Percentiles rank a stretch among this genome's conserved stretches.
Conservation (phyloP, 2,888 invertebrate species). For the Xylophagus ater region DNA sequence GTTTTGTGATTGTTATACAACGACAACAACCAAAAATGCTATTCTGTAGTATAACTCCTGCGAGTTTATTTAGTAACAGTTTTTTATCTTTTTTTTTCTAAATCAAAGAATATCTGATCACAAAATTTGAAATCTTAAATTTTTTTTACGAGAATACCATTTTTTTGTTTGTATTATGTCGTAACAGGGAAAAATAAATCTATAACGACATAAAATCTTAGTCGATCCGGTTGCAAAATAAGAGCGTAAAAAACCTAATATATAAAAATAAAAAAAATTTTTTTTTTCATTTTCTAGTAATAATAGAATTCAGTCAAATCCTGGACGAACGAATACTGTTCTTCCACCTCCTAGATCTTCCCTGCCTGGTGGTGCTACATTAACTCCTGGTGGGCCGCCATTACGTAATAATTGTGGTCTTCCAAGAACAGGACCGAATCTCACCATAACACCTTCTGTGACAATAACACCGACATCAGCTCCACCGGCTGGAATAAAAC, state of each 20-base stretch:
- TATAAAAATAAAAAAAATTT: slow-evolving; percentile 7
- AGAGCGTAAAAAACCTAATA: too few relatives aligned
- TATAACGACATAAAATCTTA: too few relatives aligned
- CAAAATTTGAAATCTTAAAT: neutral
- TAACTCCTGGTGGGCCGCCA: slow-evolving; percentile 43
- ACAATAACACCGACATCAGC: slow-evolving; percentile 67
- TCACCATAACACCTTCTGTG: slow-evolving; percentile 55
- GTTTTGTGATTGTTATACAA: too few relatives aligned
- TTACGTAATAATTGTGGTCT: slow-evolving; percentile 27
- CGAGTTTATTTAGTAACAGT: too few relatives aligned
- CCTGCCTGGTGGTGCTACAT: slow-evolving; percentile 50
- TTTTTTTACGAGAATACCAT: neutral
- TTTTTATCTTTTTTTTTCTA: too few relatives aligned
- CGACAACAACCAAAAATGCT: too few relatives aligned
- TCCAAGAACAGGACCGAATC: slow-evolving; percentile 39
- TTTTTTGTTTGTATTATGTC: neutral
- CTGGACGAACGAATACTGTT: slow-evolving; percentile 26
- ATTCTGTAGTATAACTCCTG: too few relatives aligned
- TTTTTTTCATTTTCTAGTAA: slow-evolving; percentile 19
- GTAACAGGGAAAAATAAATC: too few relatives aligned
- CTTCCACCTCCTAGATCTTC: slow-evolving; percentile 39
- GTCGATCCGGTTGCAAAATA: too few relatives aligned
- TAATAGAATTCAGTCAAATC: slow-evolving; percentile 25
- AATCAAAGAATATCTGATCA: neutral
- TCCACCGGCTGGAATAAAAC: slow-evolving; percentile 44